Evolutionary conservation across 2,113 vertebrate genomes (phyloP), one percentile per base, ranked within the genome.

Genomic region (Salminus brasiliensis): DNA sequence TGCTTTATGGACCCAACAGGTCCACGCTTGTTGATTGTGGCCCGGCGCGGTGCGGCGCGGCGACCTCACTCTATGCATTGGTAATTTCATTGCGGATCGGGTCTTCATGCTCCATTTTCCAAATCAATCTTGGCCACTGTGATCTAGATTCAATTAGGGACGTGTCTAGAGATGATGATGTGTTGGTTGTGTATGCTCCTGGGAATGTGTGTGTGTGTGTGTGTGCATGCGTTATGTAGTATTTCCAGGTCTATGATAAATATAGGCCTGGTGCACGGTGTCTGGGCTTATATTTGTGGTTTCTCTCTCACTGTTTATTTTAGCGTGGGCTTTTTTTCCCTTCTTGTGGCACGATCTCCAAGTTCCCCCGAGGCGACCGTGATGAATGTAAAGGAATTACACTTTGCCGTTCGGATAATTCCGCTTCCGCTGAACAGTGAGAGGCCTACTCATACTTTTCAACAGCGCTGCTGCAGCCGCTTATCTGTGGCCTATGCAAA

Each of bases 71-170:
- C 49, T 27, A 47, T 74, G 55, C 79, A 66, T 84, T 60, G 67
- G 71, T 79, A 81, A 84, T 81, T 78, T 81, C 65, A 81, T 81
- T 81, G 71, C 71, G 55, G 49, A 47, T 29, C 32, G 36, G 21
- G 16, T 45, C 65, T 81, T 81, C 79, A 81, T 72, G 75, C 65
- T 81, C 30, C 49, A 27, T 81, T 53, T 52, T 66, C 30, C 12
- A 34, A 67, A 82, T 82, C 75, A 78, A 60, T 82, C 74, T 74
- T 43, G 34, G 70, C 62, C 68, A 59, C 78, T 73, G 62, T 60
- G 66, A 78, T 82, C 62, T 34, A 59, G 49, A 79, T 78, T 81
- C 71, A 81, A 59, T 84, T 81, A 79, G 70, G 25, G 60, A 36
- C 60, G 34, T 30, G 74, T 68, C 34, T 15, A 60, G 75, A 49